A percentile compares a stretch with the other conserved stretches of the same genome.
Evolutionary conservation across 2,113 vertebrate species (phyloP).

Genomic region (Erythrolamprus reginae): DNA sequence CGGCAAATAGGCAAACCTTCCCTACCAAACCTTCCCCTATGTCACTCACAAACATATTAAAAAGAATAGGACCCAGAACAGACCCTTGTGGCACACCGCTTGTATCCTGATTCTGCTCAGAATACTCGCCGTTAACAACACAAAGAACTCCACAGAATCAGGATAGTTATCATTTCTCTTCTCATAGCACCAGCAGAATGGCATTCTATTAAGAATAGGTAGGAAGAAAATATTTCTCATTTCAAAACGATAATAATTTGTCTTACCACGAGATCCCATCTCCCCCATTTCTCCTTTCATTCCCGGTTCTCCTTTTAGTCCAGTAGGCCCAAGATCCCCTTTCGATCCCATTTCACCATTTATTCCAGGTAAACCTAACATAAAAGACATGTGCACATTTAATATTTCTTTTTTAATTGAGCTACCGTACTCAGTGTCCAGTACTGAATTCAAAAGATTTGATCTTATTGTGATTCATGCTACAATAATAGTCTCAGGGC

Average conservation of each 20-base stretch:
- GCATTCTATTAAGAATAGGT: neutral
- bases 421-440: neutral
- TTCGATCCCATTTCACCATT: conserved; percentile 57
- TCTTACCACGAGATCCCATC: conserved; percentile 54
- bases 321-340: conserved; percentile 52
- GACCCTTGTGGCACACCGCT: too few species aligned
- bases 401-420: neutral
- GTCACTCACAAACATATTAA: too few species aligned
- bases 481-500: neutral
- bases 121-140: too few species aligned
- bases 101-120: too few species aligned
- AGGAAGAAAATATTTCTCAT: neutral
- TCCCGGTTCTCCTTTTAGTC: conserved; percentile 52
- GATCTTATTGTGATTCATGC: neutral
- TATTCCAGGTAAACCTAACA: conserved; percentile 46
- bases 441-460: neutral
- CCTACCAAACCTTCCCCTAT: too few species aligned
- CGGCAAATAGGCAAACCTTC: too few species aligned
- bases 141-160: neutral
- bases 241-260: neutral
- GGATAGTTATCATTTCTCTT: neutral
- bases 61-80: too few species aligned
- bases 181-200: neutral
- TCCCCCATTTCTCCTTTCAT: conserved; percentile 59
- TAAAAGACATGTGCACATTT: neutral